Evolutionary conservation across 2,888 invertebrate genomes (phyloP).

Genomic region (Opisthograptis luteolata): DNA sequence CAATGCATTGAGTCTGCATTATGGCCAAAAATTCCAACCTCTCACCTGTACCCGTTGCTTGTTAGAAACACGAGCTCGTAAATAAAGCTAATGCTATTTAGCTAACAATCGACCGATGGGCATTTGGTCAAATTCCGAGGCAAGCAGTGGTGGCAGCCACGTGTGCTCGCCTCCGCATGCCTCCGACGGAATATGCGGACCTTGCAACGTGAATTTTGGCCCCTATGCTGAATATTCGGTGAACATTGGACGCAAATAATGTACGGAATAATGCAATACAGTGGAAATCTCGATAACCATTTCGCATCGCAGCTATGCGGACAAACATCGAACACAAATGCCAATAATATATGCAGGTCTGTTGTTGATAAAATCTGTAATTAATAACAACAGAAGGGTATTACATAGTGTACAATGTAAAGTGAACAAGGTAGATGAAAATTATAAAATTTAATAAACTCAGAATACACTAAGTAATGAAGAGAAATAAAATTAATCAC

Average conservation of each 20-base stretch:
- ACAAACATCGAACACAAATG: conserved; percentile 27
- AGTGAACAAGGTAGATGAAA: no score
- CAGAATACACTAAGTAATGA: no score
- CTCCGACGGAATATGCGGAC: conserved; percentile 73
- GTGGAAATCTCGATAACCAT: conserved; percentile 53
- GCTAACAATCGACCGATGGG: conserved; percentile 78
- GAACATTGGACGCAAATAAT: conserved; percentile 70
- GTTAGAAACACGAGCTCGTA: conserved; percentile 58
- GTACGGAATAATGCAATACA: conserved; percentile 62
- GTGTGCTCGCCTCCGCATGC: conserved; percentile 80
- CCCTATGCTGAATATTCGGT: conserved; percentile 78
- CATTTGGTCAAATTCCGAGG: conserved; percentile 82
- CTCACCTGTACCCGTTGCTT: conserved; percentile 27
- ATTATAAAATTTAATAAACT: no score
- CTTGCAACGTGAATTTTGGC: conserved; percentile 74
- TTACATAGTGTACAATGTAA: no score
- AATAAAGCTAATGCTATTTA: conserved; percentile 79
- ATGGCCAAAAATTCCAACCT: conserved; percentile 17
- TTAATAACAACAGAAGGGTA: no score
- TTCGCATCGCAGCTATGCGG: conserved; percentile 40
- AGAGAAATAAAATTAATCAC: no score
- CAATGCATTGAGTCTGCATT: conserved; percentile 1
- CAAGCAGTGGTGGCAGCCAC: conserved; percentile 75
- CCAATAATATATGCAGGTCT: conserved; percentile 41
- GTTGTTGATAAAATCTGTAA: conserved; percentile 43